These are phyloP conservation scores for Diadumene lineata DNA, from an alignment of 92 coral and sea anemone species.

Conservation along the genomic window DNA sequence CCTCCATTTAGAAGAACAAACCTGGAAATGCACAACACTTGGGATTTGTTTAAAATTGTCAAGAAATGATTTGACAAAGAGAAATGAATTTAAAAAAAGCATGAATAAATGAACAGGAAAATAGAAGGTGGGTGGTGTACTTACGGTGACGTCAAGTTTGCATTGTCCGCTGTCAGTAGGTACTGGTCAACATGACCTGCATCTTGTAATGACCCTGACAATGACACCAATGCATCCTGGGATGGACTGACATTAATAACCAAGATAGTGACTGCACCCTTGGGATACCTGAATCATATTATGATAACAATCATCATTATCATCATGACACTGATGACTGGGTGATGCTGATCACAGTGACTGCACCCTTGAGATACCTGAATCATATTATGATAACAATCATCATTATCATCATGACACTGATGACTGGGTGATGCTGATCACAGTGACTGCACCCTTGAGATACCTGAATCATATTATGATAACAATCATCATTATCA, in stretches of 20 bases:
- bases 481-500: no score
- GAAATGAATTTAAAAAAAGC: not conserved
- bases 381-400: no score
- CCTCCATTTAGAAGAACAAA: constrained; percentile 73
- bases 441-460: no score
- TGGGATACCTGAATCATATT: constrained; percentile 43
- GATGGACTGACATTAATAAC: constrained; percentile 62
- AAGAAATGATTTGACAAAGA: not conserved
- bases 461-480: no score
- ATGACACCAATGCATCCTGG: constrained; percentile 30
- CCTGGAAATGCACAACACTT: no score
- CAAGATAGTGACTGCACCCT: constrained; percentile 63
- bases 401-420: no score
- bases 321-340: not conserved
- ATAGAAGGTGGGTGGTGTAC: constrained; percentile 1
- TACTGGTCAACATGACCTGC: constrained; percentile 71
- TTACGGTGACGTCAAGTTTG: constrained; percentile 61
- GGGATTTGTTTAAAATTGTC: no score
- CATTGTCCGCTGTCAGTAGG: constrained; percentile 65
- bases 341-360: no score
- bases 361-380: no score
- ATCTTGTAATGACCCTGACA: constrained; percentile 41
- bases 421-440: no score
- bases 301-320: not conserved
- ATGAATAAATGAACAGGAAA: not conserved